phyloP scores from a whole-genome alignment of 1,140 invertebrate genomes.

The Heliothis subflexa region DNA sequence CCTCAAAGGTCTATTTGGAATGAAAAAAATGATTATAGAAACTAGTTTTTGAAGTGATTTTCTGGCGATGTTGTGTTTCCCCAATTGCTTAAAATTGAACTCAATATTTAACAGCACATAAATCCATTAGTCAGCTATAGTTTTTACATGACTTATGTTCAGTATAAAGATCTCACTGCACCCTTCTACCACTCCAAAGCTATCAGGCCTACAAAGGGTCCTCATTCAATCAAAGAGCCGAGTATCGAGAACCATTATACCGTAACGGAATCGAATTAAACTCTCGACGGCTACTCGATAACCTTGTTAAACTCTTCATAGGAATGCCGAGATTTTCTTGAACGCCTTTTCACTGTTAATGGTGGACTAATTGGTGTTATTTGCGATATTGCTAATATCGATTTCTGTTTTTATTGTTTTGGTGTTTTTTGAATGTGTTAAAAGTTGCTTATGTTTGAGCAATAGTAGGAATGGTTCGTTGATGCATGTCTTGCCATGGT shows the following conservation, averaged over 20 bases:
- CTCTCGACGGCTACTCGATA: conserved; percentile 60
- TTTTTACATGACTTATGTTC: too few relatives aligned
- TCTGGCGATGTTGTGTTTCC: too few relatives aligned
- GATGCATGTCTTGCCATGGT: too few relatives aligned
- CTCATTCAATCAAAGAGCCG: conserved; percentile 15
- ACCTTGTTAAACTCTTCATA: conserved; percentile 56
- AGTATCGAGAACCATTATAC: conserved; percentile 42
- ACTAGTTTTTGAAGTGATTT: too few relatives aligned
- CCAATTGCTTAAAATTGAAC: not conserved
- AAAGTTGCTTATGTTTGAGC: too few relatives aligned
- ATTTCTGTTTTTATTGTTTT: not conserved
- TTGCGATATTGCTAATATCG: not conserved
- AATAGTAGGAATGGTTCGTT: too few relatives aligned
- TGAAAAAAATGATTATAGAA: too few relatives aligned
- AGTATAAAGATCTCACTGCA: not conserved
- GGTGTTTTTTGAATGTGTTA: too few relatives aligned
- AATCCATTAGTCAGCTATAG: not conserved
- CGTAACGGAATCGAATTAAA: conserved; percentile 64
- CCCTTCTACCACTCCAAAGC: not conserved
- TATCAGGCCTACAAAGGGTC: conserved; percentile 1
- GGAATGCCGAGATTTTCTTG: conserved; percentile 28
- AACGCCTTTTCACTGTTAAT: not conserved
- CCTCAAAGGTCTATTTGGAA: too few relatives aligned
- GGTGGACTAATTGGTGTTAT: not conserved
- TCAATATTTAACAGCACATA: not conserved